Evolutionary conservation across 64 coral and sea anemone species (phyloP), one percentile per base, ranked within the genome.

Genomic region (Catalaphyllia jardinei): DNA sequence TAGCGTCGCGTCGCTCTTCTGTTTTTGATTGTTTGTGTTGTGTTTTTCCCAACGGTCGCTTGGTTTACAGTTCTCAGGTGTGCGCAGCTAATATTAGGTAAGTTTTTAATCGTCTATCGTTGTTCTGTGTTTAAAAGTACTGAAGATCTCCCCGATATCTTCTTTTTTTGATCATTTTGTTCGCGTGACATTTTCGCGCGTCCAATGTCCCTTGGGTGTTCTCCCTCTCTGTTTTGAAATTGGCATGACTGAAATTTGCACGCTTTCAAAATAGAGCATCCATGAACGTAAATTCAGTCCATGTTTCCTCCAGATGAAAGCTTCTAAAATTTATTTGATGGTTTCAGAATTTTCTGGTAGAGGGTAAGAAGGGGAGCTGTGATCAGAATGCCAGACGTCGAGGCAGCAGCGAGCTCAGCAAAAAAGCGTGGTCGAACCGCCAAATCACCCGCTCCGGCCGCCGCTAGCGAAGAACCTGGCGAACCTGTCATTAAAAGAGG

Each of bases 401-500:
- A 83, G 11, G 80, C 19, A 33, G 60, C 62, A 22, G 80, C 65
- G 22, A 69, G 62, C 38, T 73, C 79, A 1, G 79, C 69, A 29
- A 81, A 51, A 15, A 79, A 89, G 67, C 87, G 88, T 49, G 86
- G 78, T 31, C 79, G 79, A 31, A 80, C 78, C 22, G 86, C 87
- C 8, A 82, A 63, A 22, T 74, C 80, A 64, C 67, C 69, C 16
- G 52, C 18, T 20, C 50, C 79, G 0, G 60, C 77, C 65, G 64
- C 87, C 35, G 80, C 38, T 73, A 46, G 19, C 2, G 75, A 9
- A 38, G 79, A 73, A 9, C 63, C 87, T 4, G 38, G 14, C 12
- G 92, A 82, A 35, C 72, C 57, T 24, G 86, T 88, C 15, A 75
- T 77, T 31, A 93, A 93, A 82, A 93, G 88, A 82, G 92, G 92